phyloP scores from a whole-genome alignment of 2,888 invertebrate genomes.

The Hemistola chrysoprasaria region DNA sequence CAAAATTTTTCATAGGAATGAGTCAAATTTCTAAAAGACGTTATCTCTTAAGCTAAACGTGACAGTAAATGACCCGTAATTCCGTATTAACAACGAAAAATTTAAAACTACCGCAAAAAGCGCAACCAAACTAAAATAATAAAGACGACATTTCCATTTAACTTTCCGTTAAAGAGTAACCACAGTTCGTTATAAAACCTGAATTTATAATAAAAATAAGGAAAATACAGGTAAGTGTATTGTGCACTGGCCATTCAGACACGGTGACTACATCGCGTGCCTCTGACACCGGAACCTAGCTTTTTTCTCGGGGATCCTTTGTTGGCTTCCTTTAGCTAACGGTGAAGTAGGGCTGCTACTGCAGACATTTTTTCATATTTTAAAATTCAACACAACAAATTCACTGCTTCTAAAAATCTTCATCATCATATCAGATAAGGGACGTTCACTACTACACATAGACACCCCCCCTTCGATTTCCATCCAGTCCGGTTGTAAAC shows the following conservation, averaged over 20 bases:
- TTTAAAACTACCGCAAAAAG: slow-evolving; percentile 4
- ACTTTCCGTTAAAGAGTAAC: slow-evolving; percentile 18
- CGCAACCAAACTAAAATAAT: slow-evolving; percentile 16
- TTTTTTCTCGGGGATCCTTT: slow-evolving; percentile 67
- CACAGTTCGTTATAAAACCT: slow-evolving; percentile 5
- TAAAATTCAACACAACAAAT: no score
- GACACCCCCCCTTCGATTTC: no score
- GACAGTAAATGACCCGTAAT: no score
- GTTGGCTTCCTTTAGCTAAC: slow-evolving; percentile 60
- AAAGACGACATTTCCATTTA: slow-evolving; percentile 18
- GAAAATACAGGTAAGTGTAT: slow-evolving; percentile 17
- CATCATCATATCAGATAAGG: no score
- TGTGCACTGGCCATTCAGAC: slow-evolving; percentile 35
- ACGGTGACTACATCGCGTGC: slow-evolving; percentile 49
- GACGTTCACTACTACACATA: no score
- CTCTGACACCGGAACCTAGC: slow-evolving; percentile 69
- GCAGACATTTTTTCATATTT: not conserved
- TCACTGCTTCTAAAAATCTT: no score
- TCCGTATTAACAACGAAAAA: not conserved
- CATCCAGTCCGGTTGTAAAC: no score
- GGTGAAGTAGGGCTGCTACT: slow-evolving; percentile 22
- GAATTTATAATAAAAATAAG: slow-evolving; percentile 15
- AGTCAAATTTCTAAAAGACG: no score
- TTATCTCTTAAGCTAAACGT: no score
- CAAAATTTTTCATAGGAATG: no score